Evolutionary conservation across 2,113 vertebrate genomes (phyloP), one percentile per base, ranked within the genome.

Genomic region (Etheostoma spectabile): DNA sequence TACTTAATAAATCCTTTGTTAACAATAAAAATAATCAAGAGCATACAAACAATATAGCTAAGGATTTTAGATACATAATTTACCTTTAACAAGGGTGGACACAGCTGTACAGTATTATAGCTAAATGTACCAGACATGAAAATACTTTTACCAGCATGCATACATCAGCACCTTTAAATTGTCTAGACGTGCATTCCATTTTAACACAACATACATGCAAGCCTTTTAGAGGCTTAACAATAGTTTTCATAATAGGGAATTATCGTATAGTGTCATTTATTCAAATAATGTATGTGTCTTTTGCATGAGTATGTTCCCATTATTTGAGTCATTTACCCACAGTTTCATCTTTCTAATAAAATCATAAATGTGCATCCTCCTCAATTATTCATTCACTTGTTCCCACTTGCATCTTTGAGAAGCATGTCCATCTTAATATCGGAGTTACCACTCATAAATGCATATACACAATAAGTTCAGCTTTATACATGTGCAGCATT

Each of bases 331-430:
- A 38, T 74, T 14, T 65, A 35, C 14, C 56, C 15, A 33, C 49
- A 56, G 57, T 59, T 79, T 67, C 11, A 78, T 67, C 15, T 67
- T 12, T 64, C 22, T 69, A 51, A 74, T 65, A 49, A 74, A 85
- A 80, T 74, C 59, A 52, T 61, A 74, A 52, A 57, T 57, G 27
- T 83, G 79, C 66, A 74, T 77, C 27, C 33, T 46, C 27, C 66
- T 72, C 56, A 56, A 55, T 87, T 74, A 82, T 84, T 68, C 55
- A 86, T 72, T 79, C 42, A 69, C 69, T 83, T 64, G 66, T 67
- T 84, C 63, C 61, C 72, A 74, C 68, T 74, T 80, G 62, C 45
- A 79, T 81, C 65, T 19, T 60, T 82, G 59, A 76, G 79, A 77
- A 64, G 53, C 48, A 60, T 83, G 74, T 79, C 56, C 49, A 78